Evolutionary conservation across 1,140 invertebrate genomes (phyloP).

Genomic region (Zaprionus inermis): DNA sequence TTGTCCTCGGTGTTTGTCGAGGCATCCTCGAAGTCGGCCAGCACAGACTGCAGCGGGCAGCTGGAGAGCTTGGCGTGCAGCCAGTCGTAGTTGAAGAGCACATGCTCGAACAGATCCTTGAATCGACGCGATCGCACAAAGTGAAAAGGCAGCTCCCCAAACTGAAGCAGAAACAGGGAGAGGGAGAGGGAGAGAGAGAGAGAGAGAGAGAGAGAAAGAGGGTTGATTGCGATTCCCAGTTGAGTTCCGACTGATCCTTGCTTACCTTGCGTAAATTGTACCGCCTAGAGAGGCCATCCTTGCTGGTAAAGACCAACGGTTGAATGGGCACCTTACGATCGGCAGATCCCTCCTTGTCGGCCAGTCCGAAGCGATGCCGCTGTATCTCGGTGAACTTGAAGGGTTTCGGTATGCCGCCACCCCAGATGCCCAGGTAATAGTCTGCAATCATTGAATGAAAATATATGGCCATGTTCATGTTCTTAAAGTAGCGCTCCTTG

Average conservation of each 20-base stretch:
- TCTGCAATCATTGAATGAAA: constrained; percentile 99
- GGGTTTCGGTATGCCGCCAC: constrained; percentile 96
- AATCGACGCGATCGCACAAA: constrained; percentile 95
- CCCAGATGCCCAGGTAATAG: constrained; percentile 98
- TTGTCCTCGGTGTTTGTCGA: constrained; percentile 93
- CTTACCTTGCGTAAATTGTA: constrained; percentile 94
- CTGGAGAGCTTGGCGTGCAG: constrained; percentile 97
- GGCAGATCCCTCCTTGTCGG: constrained; percentile 95
- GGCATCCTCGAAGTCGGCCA: constrained; percentile 98
- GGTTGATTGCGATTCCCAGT: no score
- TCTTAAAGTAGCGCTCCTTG: constrained; percentile 97
- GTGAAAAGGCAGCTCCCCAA: constrained; percentile 98
- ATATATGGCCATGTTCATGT: constrained; percentile 97
- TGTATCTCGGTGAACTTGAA: constrained; percentile 99
- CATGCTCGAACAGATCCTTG: constrained; percentile 96
- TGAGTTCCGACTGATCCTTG: background rate
- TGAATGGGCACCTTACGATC: constrained; percentile 98
- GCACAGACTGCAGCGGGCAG: constrained; percentile 96
- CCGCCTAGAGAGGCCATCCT: constrained; percentile 93
- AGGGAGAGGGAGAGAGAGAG: no score
- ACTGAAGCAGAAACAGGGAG: constrained; percentile 85
- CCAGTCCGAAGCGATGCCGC: constrained; percentile 89
- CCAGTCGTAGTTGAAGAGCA: constrained; percentile 99
- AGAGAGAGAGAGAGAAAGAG: no score
- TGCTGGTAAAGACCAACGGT: constrained; percentile 95